A percentile compares a stretch with the other conserved stretches of the same genome.
These are phyloP conservation scores for Congeria kusceri DNA, from an alignment of 2,888 invertebrate species.

Conservation along the genomic window DNA sequence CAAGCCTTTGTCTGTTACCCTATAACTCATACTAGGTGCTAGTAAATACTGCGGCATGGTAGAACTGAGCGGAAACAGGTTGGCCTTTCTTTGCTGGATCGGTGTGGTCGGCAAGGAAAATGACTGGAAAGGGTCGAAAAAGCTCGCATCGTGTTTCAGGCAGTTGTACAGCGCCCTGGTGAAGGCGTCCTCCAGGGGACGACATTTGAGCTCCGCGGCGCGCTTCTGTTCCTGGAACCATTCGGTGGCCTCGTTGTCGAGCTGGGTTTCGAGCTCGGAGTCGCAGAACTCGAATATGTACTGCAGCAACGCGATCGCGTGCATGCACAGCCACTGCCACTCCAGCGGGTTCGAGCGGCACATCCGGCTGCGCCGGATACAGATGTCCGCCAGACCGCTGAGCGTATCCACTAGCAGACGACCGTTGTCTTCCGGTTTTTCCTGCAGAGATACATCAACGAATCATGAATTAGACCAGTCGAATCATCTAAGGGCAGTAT, in stretches of 20 bases:
- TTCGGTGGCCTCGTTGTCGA: conserved; percentile 70
- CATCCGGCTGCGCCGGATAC: conserved; percentile 74
- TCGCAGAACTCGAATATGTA: conserved; percentile 78
- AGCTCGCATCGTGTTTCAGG: conserved; percentile 76
- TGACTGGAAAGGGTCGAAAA: conserved; percentile 73
- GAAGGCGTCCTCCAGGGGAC: conserved; percentile 76
- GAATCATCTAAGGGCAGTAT: too few species aligned
- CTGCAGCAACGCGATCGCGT: conserved; percentile 78
- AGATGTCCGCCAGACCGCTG: conserved; percentile 78
- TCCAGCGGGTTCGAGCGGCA: conserved; percentile 79
- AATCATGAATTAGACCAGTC: too few species aligned
- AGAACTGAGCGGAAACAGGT: conserved; percentile 73
- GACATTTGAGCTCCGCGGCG: conserved; percentile 70
- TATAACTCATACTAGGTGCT: conserved; percentile 69
- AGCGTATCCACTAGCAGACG: conserved; percentile 73
- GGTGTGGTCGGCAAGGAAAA: conserved; percentile 72
- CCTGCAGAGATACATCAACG: too few species aligned
- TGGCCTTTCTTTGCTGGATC: conserved; percentile 69
- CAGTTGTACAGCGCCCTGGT: conserved; percentile 78
- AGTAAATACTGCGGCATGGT: conserved; percentile 66
- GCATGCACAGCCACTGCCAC: conserved; percentile 82
- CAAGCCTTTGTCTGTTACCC: conserved; percentile 58
- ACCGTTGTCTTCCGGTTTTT: conserved; percentile 73
- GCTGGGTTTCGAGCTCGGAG: conserved; percentile 69
- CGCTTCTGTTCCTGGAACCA: conserved; percentile 76